Conservation (phyloP, 1,140 invertebrate species). For the Hyles euphorbiae region DNA sequence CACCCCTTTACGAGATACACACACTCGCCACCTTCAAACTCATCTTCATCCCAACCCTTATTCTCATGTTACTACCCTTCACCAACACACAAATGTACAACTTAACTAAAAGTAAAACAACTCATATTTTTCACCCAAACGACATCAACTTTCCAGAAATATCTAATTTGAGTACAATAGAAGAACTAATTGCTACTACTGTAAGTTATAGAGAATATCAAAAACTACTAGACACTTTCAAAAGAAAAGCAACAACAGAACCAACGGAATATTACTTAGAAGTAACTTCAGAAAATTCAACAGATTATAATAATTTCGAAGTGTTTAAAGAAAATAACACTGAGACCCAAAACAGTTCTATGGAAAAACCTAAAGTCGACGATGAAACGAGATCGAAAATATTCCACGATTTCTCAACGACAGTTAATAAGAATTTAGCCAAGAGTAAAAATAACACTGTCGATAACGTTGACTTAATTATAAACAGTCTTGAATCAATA, state of each 20-base stretch:
- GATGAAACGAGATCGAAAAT: conserved; percentile 51
- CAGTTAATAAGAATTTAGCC: conserved; percentile 34
- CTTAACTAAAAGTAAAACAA: neutral
- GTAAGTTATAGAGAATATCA: conserved; percentile 34
- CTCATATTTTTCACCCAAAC: neutral
- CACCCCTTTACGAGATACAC: conserved; percentile 40
- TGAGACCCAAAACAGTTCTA: conserved; percentile 29
- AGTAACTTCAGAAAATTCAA: too few species aligned
- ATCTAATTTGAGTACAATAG: neutral
- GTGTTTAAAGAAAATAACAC: conserved; percentile 6
- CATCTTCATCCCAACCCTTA: conserved; percentile 32
- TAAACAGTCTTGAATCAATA: conserved; percentile 5
- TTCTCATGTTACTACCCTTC: conserved; percentile 34
- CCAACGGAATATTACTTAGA: too few species aligned
- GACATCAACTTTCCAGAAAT: conserved; percentile 12
- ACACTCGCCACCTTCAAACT: conserved; percentile 26
- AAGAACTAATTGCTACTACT: conserved; percentile 7
- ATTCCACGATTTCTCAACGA: conserved; percentile 54
- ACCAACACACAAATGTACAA: conserved; percentile 46
- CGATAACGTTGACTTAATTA: neutral
- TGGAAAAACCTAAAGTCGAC: conserved; percentile 56
- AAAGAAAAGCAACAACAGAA: conserved; percentile 36
- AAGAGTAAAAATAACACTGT: conserved; percentile 1
- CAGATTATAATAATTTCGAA: too few species aligned
- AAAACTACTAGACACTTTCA: conserved; percentile 43